Percentiles rank a stretch among this genome's conserved stretches.
Conservation (phyloP, 2,113 vertebrate genomes). For the Pteruthius melanotis region DNA sequence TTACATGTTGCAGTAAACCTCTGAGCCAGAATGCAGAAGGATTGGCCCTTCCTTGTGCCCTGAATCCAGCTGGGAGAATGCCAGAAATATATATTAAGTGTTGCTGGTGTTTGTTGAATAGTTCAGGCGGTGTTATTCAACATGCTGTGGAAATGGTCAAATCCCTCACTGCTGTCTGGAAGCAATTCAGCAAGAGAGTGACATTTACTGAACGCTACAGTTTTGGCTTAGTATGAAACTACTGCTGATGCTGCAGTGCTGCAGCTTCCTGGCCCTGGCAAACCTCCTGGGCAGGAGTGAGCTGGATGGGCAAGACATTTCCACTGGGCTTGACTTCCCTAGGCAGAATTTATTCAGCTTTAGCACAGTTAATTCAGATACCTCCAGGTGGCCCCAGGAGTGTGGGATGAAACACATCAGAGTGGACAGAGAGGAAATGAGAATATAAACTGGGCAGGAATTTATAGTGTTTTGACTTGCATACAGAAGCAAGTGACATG, state of each 20-base stretch:
- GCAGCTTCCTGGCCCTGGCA: neutral
- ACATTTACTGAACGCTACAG: neutral
- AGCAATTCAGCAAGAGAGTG: neutral
- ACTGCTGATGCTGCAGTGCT: neutral
- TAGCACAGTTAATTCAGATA: neutral
- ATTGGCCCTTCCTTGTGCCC: neutral
- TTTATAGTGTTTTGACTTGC: neutral
- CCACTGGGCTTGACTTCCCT: neutral
- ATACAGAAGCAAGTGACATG: neutral
- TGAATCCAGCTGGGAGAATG: conserved; percentile 10
- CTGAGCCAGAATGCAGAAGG: neutral
- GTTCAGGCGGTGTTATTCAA: neutral
- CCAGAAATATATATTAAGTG: conserved; percentile 23
- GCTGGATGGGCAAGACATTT: neutral
- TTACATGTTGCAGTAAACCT: neutral
- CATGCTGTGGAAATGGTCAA: conserved; percentile 37
- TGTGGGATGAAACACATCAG: neutral
- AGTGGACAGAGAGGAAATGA: neutral
- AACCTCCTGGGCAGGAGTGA: neutral
- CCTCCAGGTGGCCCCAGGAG: neutral
- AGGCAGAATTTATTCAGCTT: neutral
- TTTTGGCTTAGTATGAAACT: neutral
- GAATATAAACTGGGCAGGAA: neutral
- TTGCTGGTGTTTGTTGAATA: conserved; percentile 17
- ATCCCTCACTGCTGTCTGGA: conserved; percentile 27